Conservation (phyloP, 2,888 invertebrate species). For the Pachycephus smyrnensis region DNA sequence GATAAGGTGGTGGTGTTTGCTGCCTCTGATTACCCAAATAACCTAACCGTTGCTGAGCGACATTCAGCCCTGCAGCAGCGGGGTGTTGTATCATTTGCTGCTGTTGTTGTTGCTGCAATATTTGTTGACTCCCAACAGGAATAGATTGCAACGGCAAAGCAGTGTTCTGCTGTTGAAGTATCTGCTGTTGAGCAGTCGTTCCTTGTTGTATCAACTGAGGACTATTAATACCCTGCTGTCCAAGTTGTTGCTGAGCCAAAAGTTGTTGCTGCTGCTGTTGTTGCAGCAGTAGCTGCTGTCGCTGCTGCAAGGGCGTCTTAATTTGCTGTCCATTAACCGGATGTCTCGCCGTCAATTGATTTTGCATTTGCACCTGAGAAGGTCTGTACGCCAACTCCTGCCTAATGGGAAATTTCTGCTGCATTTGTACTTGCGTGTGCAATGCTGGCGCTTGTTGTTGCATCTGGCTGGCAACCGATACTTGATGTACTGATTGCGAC, state of each 20-base stretch:
- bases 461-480: constrained; percentile 19
- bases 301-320: constrained; percentile 48
- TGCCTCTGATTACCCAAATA: constrained; percentile 55
- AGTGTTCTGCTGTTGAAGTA: constrained; percentile 38
- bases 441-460: constrained; percentile 34
- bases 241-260: constrained; percentile 47
- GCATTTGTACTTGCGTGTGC: constrained; percentile 38
- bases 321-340: constrained; percentile 62
- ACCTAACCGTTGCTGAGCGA: constrained; percentile 59
- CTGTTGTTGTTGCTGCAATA: constrained; percentile 29
- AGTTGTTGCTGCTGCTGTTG: constrained; percentile 52
- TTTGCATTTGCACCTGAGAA: constrained; percentile 46
- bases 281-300: constrained; percentile 46
- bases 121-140: constrained; percentile 35
- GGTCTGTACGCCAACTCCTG: constrained; percentile 59
- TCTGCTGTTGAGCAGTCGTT: constrained; percentile 34
- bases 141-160: constrained; percentile 36
- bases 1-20: constrained; percentile 48
- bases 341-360: constrained; percentile 56
- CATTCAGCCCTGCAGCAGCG: constrained; percentile 43
- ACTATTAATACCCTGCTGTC: constrained; percentile 11
- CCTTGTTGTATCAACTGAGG: constrained; percentile 24
- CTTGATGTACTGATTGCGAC: constrained; percentile 38
- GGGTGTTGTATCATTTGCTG: constrained; percentile 19
- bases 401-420: constrained; percentile 51